Conservation (phyloP, 2,113 vertebrate genomes). For the Epinephelus fuscoguttatus region DNA sequence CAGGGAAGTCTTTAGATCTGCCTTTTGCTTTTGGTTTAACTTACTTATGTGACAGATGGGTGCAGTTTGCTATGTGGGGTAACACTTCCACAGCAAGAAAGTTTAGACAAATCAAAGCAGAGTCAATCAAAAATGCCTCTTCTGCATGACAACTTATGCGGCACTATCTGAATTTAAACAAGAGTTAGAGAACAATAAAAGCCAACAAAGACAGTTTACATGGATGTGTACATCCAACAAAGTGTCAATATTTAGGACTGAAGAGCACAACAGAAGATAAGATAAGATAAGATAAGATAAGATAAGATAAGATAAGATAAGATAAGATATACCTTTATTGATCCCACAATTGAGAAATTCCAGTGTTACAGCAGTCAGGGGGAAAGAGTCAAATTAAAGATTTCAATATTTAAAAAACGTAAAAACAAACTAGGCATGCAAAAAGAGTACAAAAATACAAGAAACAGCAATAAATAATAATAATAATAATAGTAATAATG, state of each 20-base stretch:
- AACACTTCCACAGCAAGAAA: constrained; percentile 4
- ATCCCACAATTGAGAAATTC: too few species aligned
- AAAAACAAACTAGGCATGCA: too few species aligned
- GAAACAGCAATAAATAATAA: too few species aligned
- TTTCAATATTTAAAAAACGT: too few species aligned
- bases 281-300: too few species aligned
- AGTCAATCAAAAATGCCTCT: constrained; percentile 35
- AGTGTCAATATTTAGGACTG: not conserved
- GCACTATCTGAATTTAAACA: constrained; percentile 38
- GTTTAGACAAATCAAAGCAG: constrained; percentile 54
- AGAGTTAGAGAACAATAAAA: constrained; percentile 11
- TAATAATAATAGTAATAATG: too few species aligned
- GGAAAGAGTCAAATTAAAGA: too few species aligned
- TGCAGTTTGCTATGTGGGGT: constrained; percentile 50
- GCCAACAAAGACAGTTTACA: not conserved
- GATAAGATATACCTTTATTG: too few species aligned
- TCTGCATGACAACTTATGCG: constrained; percentile 20
- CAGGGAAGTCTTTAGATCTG: constrained; percentile 50
- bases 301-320: too few species aligned
- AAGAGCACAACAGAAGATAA: not conserved
- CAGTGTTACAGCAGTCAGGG: too few species aligned
- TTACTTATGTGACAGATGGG: constrained; percentile 62
- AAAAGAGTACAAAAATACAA: too few species aligned
- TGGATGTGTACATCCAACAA: not conserved
- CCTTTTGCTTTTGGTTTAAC: constrained; percentile 59